A percentile compares a stretch with the other conserved stretches of the same genome.
Conservation (phyloP, 35 echinoderm and acorn worm genomes). For the Apostichopus japonicus region DNA sequence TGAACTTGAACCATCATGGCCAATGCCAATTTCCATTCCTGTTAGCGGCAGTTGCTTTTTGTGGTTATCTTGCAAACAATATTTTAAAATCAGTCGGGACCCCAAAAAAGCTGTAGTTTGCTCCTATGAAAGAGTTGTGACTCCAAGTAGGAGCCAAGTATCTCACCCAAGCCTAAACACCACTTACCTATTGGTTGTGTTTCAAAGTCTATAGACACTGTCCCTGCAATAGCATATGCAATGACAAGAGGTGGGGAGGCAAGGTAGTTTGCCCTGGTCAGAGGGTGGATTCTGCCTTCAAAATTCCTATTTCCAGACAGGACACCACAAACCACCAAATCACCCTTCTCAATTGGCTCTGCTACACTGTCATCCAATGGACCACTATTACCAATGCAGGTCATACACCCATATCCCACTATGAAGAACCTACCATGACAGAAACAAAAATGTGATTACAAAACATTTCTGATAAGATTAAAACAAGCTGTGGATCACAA, state of each 20-base stretch:
- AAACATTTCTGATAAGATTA: neutral
- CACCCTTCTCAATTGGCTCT: constrained; percentile 96
- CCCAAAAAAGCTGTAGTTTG: no score
- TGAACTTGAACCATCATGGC: no score
- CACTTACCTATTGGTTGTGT: constrained; percentile 85
- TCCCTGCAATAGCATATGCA: constrained; percentile 95
- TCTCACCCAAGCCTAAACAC: no score
- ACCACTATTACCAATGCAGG: constrained; percentile 97
- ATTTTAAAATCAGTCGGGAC: no score
- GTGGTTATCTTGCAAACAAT: no score
- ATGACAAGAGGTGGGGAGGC: constrained; percentile 96
- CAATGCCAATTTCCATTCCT: no score
- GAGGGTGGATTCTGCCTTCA: constrained; percentile 97
- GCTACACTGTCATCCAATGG: constrained; percentile 81
- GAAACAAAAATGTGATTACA: neutral
- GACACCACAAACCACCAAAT: constrained; percentile 95
- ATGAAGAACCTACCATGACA: constrained; percentile 75
- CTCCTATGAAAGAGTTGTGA: no score
- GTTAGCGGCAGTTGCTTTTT: no score
- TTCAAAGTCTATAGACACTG: constrained; percentile 96
- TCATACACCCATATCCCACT: constrained; percentile 99
- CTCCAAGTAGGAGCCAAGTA: no score
- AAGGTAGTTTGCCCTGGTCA: constrained; percentile 96
- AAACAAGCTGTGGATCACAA: no score
- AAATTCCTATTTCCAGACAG: constrained; percentile 97